A percentile compares a stretch with the other conserved stretches of the same genome.
Conservation (phyloP, 2,113 vertebrate species). For the Ptilorrhoa leucosticta region DNA sequence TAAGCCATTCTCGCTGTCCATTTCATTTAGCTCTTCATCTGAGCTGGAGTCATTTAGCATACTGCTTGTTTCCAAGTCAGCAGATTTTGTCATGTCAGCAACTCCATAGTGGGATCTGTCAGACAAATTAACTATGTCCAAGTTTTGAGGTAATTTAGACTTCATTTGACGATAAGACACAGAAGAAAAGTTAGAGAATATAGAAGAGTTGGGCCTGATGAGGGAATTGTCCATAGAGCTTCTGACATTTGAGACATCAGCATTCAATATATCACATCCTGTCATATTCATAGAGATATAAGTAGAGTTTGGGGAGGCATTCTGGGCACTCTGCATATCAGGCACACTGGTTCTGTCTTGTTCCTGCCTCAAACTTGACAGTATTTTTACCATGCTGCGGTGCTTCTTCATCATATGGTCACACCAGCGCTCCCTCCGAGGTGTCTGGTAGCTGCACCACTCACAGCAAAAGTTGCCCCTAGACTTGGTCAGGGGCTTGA, state of each 20-base stretch:
- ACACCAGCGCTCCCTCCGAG: conserved; percentile 89
- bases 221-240: conserved; percentile 72
- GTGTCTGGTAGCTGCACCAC: conserved; percentile 95
- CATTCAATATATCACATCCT: conserved; percentile 74
- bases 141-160: conserved; percentile 84
- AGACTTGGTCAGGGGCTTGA: conserved; percentile 81
- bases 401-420: conserved; percentile 97
- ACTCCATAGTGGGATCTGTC: conserved; percentile 82
- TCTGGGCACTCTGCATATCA: conserved; percentile 78
- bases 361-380: conserved; percentile 81
- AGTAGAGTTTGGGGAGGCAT: conserved; percentile 78
- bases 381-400: conserved; percentile 92
- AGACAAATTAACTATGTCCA: conserved; percentile 85
- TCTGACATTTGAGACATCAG: conserved; percentile 70
- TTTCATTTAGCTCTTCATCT: conserved; percentile 89
- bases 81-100: conserved; percentile 80
- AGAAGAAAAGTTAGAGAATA: conserved; percentile 77
- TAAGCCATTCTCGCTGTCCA: conserved; percentile 88
- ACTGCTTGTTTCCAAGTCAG: conserved; percentile 82
- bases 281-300: conserved; percentile 71
- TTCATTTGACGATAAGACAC: conserved; percentile 86
- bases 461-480: conserved; percentile 92
- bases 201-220: conserved; percentile 74
- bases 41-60: conserved; percentile 91
- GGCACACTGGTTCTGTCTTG: conserved; percentile 74